phyloP scores from a whole-genome alignment of 2,888 invertebrate species.

The Tetramorium bicarinatum region DNA sequence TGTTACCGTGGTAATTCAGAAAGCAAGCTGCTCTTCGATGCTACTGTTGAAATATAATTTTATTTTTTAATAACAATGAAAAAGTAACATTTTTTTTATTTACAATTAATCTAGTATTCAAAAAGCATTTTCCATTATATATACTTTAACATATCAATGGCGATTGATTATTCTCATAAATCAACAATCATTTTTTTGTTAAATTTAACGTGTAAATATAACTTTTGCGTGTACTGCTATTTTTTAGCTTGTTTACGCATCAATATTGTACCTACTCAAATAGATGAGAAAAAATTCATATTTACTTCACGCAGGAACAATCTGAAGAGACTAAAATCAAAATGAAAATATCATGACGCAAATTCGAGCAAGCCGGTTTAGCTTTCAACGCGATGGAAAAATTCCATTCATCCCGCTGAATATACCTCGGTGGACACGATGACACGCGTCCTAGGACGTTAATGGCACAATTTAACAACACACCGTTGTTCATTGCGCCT shows the following conservation, averaged over 20 bases:
- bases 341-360: constrained; percentile 25
- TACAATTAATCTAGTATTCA: not conserved
- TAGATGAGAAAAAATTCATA: not conserved
- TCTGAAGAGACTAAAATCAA: constrained; percentile 1
- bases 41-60: not conserved
- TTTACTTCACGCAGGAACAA: not conserved
- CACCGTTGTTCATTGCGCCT: constrained; percentile 58
- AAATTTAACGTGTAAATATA: not conserved
- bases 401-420: constrained; percentile 28
- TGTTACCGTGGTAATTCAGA: not conserved
- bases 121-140: not conserved
- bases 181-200: not conserved
- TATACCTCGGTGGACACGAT: constrained; percentile 11
- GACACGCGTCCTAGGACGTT: constrained; percentile 37
- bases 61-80: not conserved
- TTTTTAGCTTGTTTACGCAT: not conserved
- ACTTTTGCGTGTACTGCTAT: not conserved
- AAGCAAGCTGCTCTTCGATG: not conserved
- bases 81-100: not conserved
- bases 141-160: not conserved
- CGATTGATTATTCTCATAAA: not conserved
- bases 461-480: constrained; percentile 52
- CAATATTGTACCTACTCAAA: not conserved
- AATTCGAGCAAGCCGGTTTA: not conserved
- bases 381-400: constrained; percentile 4